A percentile compares a stretch with the other conserved stretches of the same genome.
These are phyloP conservation scores for Empis livida DNA, from an alignment of 2,888 invertebrate species.

Conservation along the genomic window DNA sequence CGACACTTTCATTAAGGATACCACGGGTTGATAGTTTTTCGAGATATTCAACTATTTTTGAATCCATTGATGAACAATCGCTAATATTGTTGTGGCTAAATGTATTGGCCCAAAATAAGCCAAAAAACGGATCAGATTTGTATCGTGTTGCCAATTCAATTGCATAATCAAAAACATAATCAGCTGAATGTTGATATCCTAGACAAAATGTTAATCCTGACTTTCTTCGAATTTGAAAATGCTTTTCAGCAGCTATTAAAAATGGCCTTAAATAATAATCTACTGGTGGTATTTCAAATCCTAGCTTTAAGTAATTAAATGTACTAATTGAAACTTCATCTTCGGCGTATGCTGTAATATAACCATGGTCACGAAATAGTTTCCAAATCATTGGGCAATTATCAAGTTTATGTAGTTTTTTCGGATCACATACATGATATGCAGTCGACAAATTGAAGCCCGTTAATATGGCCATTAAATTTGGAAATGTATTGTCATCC, in stretches of 20 bases:
- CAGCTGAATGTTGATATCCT: conserved; percentile 49
- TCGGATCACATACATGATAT: conserved; percentile 39
- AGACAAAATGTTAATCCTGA: conserved; percentile 44
- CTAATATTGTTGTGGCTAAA: conserved; percentile 60
- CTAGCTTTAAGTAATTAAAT: conserved; percentile 51
- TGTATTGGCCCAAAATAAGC: conserved; percentile 67
- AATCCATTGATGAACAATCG: conserved; percentile 53
- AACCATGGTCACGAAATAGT: conserved; percentile 53
- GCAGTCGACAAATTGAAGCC: conserved; percentile 45
- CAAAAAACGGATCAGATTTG: conserved; percentile 50
- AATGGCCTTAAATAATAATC: conserved; percentile 72
- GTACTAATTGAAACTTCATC: conserved; percentile 61
- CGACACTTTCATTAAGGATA: conserved; percentile 48
- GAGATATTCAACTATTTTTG: conserved; percentile 44
- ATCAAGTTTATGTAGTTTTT: conserved; percentile 49
- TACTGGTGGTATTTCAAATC: conserved; percentile 60
- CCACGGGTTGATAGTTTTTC: conserved; percentile 45
- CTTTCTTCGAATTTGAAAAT: conserved; percentile 38
- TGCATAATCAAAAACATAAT: conserved; percentile 55
- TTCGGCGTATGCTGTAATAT: conserved; percentile 69
- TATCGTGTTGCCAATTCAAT: conserved; percentile 52
- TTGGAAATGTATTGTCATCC: conserved; percentile 83
- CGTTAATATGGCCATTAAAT: conserved; percentile 68
- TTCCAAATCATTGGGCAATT: conserved; percentile 67
- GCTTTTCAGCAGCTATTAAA: conserved; percentile 51